Evolutionary conservation across 2,113 vertebrate genomes (phyloP).

Genomic region (Ctenodactylus gundi): DNA sequence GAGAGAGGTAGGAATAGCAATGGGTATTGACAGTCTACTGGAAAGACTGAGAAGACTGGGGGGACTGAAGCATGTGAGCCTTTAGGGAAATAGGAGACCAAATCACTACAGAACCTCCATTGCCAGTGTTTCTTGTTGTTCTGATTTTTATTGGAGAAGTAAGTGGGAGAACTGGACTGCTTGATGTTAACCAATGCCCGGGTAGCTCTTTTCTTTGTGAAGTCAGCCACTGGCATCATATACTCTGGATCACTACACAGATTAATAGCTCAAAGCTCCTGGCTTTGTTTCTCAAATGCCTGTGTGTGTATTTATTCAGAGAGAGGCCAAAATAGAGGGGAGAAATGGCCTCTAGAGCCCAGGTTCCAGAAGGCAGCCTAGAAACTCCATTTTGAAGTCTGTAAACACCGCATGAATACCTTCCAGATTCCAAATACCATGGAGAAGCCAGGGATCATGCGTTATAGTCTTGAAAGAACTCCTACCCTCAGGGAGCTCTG

Average conservation of each 20-base stretch:
- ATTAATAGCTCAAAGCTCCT: neutral
- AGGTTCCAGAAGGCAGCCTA: neutral
- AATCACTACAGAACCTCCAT: neutral
- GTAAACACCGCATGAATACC: neutral
- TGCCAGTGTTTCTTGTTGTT: neutral
- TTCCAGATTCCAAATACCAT: neutral
- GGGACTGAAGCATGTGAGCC: neutral
- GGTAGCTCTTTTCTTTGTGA: neutral
- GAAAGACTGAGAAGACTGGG: neutral
- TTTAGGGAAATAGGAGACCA: neutral
- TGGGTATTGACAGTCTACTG: neutral
- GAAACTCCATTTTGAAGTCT: neutral
- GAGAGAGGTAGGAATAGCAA: neutral
- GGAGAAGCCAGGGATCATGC: neutral
- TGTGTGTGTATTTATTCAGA: neutral
- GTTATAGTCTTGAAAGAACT: neutral
- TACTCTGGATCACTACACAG: neutral
- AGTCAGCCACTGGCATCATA: neutral
- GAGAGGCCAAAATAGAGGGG: neutral
- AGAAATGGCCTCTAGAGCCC: neutral
- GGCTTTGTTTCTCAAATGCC: neutral
- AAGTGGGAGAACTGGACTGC: neutral
- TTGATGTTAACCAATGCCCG: neutral
- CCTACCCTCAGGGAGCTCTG: neutral
- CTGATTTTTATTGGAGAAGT: neutral